Conservation (phyloP, 2,113 vertebrate genomes). For the Malaclemys terrapin region DNA sequence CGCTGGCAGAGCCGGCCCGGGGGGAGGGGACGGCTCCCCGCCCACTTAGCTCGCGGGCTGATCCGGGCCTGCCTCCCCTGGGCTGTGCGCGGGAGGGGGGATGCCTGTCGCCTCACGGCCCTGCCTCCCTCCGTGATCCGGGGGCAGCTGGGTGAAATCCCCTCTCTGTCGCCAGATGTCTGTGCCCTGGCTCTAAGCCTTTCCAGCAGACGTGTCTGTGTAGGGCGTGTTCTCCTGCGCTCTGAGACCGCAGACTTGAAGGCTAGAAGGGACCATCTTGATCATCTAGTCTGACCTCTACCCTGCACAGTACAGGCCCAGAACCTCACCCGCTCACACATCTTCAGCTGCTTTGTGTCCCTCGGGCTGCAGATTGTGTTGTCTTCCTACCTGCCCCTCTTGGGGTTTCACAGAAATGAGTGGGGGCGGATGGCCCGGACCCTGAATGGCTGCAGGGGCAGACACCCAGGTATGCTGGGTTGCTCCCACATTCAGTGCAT, state of each 20-base stretch:
- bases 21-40: neutral
- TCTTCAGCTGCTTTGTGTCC: neutral
- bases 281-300: too few species aligned
- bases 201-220: too few species aligned
- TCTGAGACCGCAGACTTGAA: too few species aligned
- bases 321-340: neutral
- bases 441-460: too few species aligned
- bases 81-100: too few species aligned
- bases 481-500: too few species aligned
- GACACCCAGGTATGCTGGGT: neutral
- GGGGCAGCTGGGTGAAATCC: too few species aligned
- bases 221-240: neutral
- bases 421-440: rapidly evolving
- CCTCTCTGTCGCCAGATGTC: rapidly evolving
- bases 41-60: neutral
- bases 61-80: neutral
- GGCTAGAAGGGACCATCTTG: too few species aligned
- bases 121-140: neutral
- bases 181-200: neutral
- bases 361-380: neutral
- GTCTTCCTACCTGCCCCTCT: neutral
- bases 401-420: neutral
- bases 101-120: too few species aligned
- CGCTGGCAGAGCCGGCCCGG: neutral
- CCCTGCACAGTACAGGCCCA: too few species aligned